Percentiles rank a stretch among this genome's conserved stretches.
Conservation (phyloP, 2,113 vertebrate genomes). For the Aspidoscelis tigris region DNA sequence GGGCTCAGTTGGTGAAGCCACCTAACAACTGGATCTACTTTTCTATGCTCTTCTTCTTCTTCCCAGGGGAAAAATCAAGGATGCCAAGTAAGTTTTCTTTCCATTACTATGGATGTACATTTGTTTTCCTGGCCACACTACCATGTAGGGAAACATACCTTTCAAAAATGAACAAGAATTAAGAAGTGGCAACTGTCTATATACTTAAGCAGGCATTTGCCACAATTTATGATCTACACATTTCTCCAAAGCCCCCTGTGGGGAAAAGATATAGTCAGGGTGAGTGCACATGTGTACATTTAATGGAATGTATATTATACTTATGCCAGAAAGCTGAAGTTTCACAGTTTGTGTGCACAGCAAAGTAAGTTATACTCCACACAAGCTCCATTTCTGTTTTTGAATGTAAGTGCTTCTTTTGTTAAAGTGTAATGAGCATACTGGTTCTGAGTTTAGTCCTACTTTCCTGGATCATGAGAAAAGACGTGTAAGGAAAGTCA, state of each 20-base stretch:
- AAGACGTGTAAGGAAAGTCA: neutral
- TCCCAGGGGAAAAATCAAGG: neutral
- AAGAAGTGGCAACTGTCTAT: neutral
- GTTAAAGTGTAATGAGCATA: neutral
- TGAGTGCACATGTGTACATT: neutral
- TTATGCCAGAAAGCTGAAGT: neutral
- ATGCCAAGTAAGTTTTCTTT: neutral
- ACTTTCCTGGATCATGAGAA: neutral
- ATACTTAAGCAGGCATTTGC: neutral
- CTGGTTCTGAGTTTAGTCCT: neutral
- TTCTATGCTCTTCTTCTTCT: neutral
- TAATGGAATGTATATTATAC: neutral
- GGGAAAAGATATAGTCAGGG: neutral
- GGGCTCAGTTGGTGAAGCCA: neutral
- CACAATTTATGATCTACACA: neutral
- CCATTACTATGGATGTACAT: no score
- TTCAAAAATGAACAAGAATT: neutral
- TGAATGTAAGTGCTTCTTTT: neutral
- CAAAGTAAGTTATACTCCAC: no score
- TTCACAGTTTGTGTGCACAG: neutral
- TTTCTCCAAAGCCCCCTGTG: neutral
- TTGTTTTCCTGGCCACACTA: neutral
- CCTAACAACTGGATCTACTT: neutral
- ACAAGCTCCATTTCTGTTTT: neutral
- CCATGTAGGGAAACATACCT: neutral